A percentile compares a stretch with the other conserved stretches of the same genome.
phyloP scores from a whole-genome alignment of 1,140 invertebrate genomes.

The Lordiphosa clarofinis region DNA sequence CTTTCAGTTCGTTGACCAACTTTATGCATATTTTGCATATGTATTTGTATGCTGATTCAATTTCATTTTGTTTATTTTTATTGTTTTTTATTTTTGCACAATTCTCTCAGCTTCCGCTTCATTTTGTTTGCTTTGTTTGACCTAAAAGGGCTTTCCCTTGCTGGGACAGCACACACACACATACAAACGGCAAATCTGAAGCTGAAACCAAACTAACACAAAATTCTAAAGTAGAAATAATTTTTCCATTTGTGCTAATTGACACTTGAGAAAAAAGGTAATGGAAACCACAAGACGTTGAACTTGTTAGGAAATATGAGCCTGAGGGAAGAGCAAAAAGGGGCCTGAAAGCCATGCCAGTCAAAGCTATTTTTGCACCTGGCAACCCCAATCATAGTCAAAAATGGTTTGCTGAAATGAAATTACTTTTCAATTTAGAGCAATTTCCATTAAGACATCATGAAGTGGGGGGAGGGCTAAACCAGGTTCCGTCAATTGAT shows the following conservation, averaged over 20 bases:
- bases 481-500: slow-evolving; percentile 44
- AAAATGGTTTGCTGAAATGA: slow-evolving; percentile 11
- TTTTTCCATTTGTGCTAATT: not conserved
- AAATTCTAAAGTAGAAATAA: too few species aligned
- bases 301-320: slow-evolving; percentile 47
- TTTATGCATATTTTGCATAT: slow-evolving; percentile 29
- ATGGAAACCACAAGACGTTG: slow-evolving; percentile 45
- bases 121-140: slow-evolving; percentile 15
- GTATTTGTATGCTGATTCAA: not conserved
- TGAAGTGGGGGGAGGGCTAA: too few species aligned
- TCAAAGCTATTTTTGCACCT: slow-evolving; percentile 26
- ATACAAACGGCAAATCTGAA: too few species aligned
- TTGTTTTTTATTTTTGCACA: not conserved
- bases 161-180: not conserved
- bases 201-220: too few species aligned
- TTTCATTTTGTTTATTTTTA: slow-evolving; percentile 1
- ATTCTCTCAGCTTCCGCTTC: slow-evolving; percentile 13
- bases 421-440: too few species aligned
- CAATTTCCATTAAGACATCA: not conserved
- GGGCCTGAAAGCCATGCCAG: slow-evolving; percentile 33
- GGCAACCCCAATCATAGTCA: slow-evolving; percentile 49
- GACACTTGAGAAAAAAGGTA: too few species aligned
- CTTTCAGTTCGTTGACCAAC: slow-evolving; percentile 65
- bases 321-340: slow-evolving; percentile 10
- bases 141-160: not conserved